phyloP scores from a whole-genome alignment of 2,113 vertebrate genomes.

The Elephantulus edwardii region DNA sequence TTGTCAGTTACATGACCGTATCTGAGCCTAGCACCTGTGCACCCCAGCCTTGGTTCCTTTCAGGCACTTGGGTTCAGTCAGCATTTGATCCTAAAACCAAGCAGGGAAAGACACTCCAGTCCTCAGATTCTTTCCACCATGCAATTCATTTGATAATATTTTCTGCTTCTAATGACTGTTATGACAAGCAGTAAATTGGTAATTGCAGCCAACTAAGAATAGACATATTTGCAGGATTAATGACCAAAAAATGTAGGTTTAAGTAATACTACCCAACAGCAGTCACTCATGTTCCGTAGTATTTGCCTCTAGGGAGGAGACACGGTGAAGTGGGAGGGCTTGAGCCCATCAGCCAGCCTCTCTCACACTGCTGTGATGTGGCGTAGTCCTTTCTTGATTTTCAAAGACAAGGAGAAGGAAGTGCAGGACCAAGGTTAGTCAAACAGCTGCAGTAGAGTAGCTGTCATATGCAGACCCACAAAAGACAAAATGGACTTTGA shows the following conservation, averaged over 20 bases:
- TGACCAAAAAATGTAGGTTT: conserved; percentile 41
- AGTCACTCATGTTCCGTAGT: neutral
- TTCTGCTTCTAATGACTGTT: conserved; percentile 54
- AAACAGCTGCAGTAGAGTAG: neutral
- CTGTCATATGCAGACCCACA: neutral
- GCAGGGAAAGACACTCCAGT: neutral
- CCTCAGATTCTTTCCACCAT: neutral
- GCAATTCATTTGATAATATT: conserved; percentile 44
- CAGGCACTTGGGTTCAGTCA: neutral
- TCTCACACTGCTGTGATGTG: neutral
- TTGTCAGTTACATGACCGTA: neutral
- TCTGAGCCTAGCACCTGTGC: neutral
- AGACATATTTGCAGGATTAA: conserved; percentile 52
- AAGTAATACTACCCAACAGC: conserved; percentile 36
- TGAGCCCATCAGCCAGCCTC: neutral
- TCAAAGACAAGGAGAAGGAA: neutral
- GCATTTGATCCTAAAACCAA: neutral
- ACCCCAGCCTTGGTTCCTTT: neutral
- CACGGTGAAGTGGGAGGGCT: no score
- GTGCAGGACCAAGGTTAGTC: neutral
- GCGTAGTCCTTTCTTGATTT: neutral
- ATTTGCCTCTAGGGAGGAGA: conserved; percentile 11
- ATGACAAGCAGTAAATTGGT: conserved; percentile 64
- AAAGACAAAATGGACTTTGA: neutral
- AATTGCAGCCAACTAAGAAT: conserved; percentile 49